Base-by-base conservation (phyloP, 2,888 invertebrate species). In the Zelleria hepariella region DNA sequence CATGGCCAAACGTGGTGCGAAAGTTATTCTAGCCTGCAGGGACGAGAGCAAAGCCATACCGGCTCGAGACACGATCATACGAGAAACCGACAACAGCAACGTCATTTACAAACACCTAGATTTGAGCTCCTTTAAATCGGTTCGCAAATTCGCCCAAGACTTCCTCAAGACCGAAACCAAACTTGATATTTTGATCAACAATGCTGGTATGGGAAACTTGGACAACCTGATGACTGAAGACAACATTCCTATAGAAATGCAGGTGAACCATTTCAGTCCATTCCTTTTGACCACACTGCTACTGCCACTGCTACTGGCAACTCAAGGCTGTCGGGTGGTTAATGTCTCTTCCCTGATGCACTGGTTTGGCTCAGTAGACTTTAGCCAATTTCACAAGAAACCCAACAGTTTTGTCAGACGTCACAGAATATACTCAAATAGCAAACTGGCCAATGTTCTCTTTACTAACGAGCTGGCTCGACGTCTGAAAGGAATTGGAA, bases 241-340 rank as follows among this genome's bases (percentile, higher is more conserved):
- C 72, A 94, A 94, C 1, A 80, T 97, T 58, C 96, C 97, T 68
- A 79, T 93, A 66, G 96, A 95, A 20, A 94, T 95, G 91, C 96
- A 95, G 24, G 94, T 96, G 1, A 98, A 98, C 77, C 94, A 97
- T 72, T 95, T 95, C 76, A 96, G 96, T 0, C 96, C 96, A 18
- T 98, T 96, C 76, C 86, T 98, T 49, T 89, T 98, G 20, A 97
- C 97, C 0, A 94, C 95, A 75, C 89, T 96, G 18, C 86, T 98
- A 8, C 91, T 95, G 62, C 95, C 94, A 74, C 74, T 94, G 26
- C 69, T 95, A 62, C 94, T 93, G 76, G 87, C 89, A 61, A 92
- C 94, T 1, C 87, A 90, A 0, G 93, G 94, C 0, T 91, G 94
- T 57, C 91, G 96, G 26, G 92, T 96, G 0, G 90, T 96, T 0